Conservation (phyloP, 2,113 vertebrate genomes). For the Coryphaenoides rupestris region DNA sequence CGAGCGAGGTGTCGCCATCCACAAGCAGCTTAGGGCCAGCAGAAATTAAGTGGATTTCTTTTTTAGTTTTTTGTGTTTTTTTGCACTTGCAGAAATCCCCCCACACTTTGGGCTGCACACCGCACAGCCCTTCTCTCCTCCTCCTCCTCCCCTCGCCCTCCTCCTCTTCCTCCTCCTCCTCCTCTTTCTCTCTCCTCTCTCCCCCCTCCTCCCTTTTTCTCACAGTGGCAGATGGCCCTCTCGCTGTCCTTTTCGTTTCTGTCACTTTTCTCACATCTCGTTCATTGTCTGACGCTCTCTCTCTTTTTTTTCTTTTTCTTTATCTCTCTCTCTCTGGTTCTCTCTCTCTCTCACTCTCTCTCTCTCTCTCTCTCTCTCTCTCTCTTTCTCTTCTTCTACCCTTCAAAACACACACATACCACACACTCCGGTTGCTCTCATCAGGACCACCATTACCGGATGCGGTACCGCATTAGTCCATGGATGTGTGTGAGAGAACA, state of each 20-base stretch:
- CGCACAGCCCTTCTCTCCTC: conserved; percentile 15
- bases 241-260: neutral
- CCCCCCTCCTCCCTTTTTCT: conserved; percentile 2
- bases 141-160: conserved; percentile 13
- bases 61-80: conserved; percentile 17
- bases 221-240: neutral
- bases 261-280: neutral
- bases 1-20: conserved; percentile 51
- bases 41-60: conserved; percentile 37
- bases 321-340: no score
- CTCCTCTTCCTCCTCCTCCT: conserved; percentile 24
- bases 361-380: neutral
- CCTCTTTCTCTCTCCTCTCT: conserved; percentile 16
- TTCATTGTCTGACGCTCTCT: neutral
- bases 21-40: neutral
- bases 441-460: no score
- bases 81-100: conserved; percentile 29
- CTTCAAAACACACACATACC: conserved; percentile 25
- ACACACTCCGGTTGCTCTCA: neutral
- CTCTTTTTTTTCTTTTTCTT: neutral
- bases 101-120: conserved; percentile 23
- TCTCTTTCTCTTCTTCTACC: neutral
- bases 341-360: no score
- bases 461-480: no score
- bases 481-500: no score